phyloP scores from a whole-genome alignment of 2,113 vertebrate genomes.

The Sarotherodon lohbergeri region DNA sequence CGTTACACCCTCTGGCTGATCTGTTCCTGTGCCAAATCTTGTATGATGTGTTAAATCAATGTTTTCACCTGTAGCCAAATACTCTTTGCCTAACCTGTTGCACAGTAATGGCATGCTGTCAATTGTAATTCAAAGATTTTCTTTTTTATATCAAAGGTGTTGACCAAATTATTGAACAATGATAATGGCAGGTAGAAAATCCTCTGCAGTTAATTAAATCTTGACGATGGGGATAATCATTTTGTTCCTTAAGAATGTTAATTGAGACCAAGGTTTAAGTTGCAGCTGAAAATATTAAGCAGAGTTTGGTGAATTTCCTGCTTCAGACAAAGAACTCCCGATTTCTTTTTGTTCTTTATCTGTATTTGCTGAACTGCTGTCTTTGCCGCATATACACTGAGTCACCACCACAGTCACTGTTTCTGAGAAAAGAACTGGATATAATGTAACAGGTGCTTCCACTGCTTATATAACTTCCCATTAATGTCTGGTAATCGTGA shows the following conservation, averaged over 20 bases:
- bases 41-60: not conserved
- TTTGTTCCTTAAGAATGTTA: not conserved
- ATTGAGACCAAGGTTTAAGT: not conserved
- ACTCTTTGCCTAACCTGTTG: not conserved
- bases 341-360: not conserved
- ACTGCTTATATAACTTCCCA: not conserved
- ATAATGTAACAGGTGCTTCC: not conserved
- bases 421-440: not conserved
- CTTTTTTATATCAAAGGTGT: not conserved
- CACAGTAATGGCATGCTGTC: not conserved
- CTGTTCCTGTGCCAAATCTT: not conserved
- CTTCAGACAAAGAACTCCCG: not conserved
- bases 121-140: not conserved
- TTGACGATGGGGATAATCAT: accelerated
- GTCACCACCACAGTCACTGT: not conserved
- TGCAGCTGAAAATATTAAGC: not conserved
- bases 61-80: not conserved
- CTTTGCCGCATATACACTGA: not conserved
- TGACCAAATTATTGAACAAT: not conserved
- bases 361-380: not conserved
- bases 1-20: not conserved
- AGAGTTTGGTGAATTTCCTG: not conserved
- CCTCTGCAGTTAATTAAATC: not conserved
- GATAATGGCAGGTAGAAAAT: not conserved
- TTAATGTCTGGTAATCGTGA: not conserved